phyloP scores from a whole-genome alignment of 2,888 invertebrate genomes.

The Heliconius ismenius region DNA sequence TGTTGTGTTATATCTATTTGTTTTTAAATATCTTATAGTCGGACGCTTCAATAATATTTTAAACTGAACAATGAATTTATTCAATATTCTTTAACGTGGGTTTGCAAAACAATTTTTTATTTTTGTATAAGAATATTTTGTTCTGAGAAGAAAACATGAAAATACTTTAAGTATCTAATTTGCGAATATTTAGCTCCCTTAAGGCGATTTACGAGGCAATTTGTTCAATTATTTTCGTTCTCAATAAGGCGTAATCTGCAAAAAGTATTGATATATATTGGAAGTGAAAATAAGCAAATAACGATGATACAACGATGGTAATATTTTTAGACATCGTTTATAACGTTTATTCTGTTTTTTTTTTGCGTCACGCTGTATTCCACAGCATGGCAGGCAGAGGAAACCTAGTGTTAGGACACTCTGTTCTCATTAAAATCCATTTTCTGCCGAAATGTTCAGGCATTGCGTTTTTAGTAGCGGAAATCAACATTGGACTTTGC shows the following conservation, averaged over 20 bases:
- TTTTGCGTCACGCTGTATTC: too few relatives aligned
- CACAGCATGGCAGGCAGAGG: too few relatives aligned
- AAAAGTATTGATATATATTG: slow-evolving; percentile 54
- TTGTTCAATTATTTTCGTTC: slow-evolving; percentile 72
- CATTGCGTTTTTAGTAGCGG: too few relatives aligned
- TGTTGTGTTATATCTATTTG: background rate
- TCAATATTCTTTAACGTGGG: background rate
- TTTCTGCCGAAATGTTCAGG: too few relatives aligned
- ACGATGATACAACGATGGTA: slow-evolving; percentile 63
- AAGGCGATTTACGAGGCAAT: slow-evolving; percentile 72
- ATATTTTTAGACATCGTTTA: slow-evolving; percentile 42
- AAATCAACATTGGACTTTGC: background rate
- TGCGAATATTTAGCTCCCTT: slow-evolving; percentile 60
- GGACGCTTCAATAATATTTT: slow-evolving; percentile 1
- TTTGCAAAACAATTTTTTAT: background rate
- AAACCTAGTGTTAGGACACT: too few relatives aligned
- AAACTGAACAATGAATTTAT: slow-evolving; percentile 1
- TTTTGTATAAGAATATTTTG: slow-evolving; percentile 12
- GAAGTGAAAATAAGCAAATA: slow-evolving; percentile 69
- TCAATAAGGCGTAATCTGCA: slow-evolving; percentile 68
- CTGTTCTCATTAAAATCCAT: too few relatives aligned
- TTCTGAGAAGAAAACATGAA: slow-evolving; percentile 42
- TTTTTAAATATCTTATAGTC: background rate
- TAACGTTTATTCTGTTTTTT: background rate
- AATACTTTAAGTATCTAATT: slow-evolving; percentile 75